These are phyloP conservation scores for Myotis brandtii DNA, from an alignment of 2,113 vertebrate species.

Conservation along the genomic window DNA sequence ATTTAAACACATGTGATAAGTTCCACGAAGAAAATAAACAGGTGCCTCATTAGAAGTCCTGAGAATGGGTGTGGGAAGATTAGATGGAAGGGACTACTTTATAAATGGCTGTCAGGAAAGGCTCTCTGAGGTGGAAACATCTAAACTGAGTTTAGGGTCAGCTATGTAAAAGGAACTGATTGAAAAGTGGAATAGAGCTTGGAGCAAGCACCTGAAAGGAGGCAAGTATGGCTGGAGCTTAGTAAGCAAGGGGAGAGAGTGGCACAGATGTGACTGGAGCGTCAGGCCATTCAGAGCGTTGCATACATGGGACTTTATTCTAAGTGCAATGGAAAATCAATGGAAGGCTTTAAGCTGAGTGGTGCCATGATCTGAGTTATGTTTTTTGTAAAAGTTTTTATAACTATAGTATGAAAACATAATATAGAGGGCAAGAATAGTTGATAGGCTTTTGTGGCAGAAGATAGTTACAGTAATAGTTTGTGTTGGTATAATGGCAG, in stretches of 20 bases:
- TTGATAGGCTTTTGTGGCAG: not conserved
- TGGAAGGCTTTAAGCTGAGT: not conserved
- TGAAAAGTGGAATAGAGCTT: not conserved
- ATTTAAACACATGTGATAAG: not conserved
- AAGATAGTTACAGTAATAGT: no score
- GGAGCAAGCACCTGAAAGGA: not conserved
- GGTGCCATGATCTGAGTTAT: not conserved
- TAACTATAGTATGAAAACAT: not conserved
- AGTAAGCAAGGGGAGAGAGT: not conserved
- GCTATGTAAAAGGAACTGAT: not conserved
- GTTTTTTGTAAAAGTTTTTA: not conserved
- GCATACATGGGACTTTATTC: not conserved
- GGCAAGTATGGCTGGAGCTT: not conserved
- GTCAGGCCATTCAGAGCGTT: not conserved
- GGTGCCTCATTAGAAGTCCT: not conserved
- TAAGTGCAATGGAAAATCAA: not conserved
- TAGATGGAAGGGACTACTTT: not conserved
- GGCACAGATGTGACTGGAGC: not conserved
- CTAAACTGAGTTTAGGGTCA: not conserved
- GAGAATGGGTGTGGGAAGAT: not conserved
- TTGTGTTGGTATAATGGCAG: not conserved
- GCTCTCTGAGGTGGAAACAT: not conserved
- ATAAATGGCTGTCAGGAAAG: not conserved
- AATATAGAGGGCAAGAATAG: not conserved
- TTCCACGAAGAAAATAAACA: not conserved